Evolutionary conservation across 2,113 vertebrate species (phyloP), one percentile per base, ranked within the genome.

Genomic region (Pungitius pungitius): DNA sequence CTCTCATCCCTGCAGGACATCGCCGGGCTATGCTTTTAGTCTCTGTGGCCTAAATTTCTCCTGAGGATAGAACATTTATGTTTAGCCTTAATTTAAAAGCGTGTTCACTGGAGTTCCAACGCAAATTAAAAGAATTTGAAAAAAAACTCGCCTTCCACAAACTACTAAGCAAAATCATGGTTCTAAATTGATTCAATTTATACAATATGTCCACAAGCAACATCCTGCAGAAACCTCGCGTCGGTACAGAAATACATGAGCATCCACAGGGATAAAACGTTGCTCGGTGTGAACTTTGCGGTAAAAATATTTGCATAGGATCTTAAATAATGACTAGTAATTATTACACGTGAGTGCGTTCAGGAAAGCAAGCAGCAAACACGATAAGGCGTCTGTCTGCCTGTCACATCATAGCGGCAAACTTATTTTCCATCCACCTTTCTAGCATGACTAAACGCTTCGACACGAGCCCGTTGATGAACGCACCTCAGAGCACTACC

Each of bases 11-110:
- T 72, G 60, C 17, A 60, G 70, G 30, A 33, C 75, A 30, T 30
- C 39, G 64, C 35, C 26, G 39, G 68, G 66, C 20, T 75, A 67
- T 45, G 68, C 62, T 24, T 75, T 67, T 45, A 81, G 63, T 10
- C 55, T 45, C 63, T 15, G 0, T 27, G 35, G 55, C 52, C 69
- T 49, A 14, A 33, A 7, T 14, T 11, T 10, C 35, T 20, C 7
- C 14, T 5, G 12, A n/a, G 22, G 1, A 33, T n/a, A 39, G 0
- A 66, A 57, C 18, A 13, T 18, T 58, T 13, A 8, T 0, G 4
- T 26, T 12, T 26, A 33, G 4, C 2, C 26, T 3, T 2, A 14
- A 9, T 54, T 24, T 24, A 13, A 62, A n/a, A n/a, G 20, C 24
- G 4, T 45, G 11, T 61, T 24, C 2, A 18, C 40, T 33, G 15